A percentile compares a stretch with the other conserved stretches of the same genome.
phyloP scores from a whole-genome alignment of 2,888 invertebrate genomes.

The Rhabditoides inermis region DNA sequence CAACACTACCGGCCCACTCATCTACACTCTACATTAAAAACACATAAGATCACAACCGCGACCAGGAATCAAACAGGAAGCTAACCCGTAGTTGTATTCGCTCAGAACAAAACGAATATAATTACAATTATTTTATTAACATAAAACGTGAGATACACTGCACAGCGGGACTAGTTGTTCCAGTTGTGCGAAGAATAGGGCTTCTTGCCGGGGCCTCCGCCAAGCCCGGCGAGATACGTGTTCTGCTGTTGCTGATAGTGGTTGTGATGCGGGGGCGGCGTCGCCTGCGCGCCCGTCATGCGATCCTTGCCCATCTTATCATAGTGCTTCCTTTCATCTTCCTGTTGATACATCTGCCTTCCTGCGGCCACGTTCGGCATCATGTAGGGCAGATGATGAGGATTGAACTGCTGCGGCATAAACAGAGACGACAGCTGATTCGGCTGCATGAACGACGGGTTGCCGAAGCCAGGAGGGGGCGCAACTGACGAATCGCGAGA shows the following conservation, averaged over 20 bases:
- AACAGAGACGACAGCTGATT: slow-evolving; percentile 20
- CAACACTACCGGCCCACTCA: slow-evolving; percentile 15
- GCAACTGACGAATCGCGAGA: no score
- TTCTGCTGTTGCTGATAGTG: neutral
- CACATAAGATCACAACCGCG: no score
- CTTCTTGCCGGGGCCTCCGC: slow-evolving; percentile 17
- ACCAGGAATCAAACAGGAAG: no score
- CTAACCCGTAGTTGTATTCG: no score
- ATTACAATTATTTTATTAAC: no score
- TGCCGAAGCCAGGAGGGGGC: slow-evolving; percentile 33
- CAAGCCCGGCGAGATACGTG: slow-evolving; percentile 14
- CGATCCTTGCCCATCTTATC: slow-evolving; percentile 21
- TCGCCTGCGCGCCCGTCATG: slow-evolving; percentile 13
- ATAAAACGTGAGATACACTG: no score
- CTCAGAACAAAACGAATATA: no score
- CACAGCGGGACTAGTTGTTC: slow-evolving; percentile 19
- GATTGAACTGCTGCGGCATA: slow-evolving; percentile 22
- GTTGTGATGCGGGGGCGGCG: slow-evolving; percentile 17
- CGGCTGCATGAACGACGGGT: slow-evolving; percentile 20
- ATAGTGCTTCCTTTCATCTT: slow-evolving; percentile 19
- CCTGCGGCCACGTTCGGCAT: slow-evolving; percentile 23
- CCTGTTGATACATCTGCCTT: slow-evolving; percentile 25
- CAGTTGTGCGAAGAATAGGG: slow-evolving; percentile 30
- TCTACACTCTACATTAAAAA: no score
- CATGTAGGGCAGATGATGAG: slow-evolving; percentile 10